Percentiles rank a stretch among this genome's conserved stretches.
These are phyloP conservation scores for Mus minutoides DNA, from an alignment of 2,797 vertebrate species.

Conservation along the genomic window DNA sequence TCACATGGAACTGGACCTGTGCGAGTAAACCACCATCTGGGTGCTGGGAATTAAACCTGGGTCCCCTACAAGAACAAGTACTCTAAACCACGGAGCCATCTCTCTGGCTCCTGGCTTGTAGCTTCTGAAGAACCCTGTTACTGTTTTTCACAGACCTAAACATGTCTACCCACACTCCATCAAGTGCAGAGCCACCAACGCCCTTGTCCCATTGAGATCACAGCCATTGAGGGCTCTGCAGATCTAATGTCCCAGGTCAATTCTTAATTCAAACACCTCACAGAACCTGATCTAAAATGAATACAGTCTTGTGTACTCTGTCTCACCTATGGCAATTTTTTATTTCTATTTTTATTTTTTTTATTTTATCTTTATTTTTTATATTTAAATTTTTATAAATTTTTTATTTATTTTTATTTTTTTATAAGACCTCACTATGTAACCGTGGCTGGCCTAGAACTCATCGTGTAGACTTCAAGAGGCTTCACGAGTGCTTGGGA, in stretches of 20 bases:
- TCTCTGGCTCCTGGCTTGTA: not conserved
- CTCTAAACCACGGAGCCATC: not conserved
- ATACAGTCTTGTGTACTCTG: fast-evolving
- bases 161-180: fast-evolving
- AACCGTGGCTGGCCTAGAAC: not conserved
- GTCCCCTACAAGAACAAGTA: not conserved
- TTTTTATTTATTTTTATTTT: not conserved
- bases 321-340: too few species aligned
- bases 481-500: not conserved
- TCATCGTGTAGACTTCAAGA: not conserved
- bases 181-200: fast-evolving
- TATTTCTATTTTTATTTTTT: not conserved
- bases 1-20: not conserved
- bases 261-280: not conserved
- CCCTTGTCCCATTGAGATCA: not conserved
- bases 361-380: not conserved
- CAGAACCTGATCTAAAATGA: not conserved
- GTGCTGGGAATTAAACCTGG: not conserved
- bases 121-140: not conserved
- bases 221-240: fast-evolving
- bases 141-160: not conserved
- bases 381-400: not conserved
- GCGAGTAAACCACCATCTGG: not conserved
- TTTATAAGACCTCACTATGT: not conserved
- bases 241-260: fast-evolving